phyloP scores from a whole-genome alignment of 2,888 invertebrate genomes.

The Calameuta pallipes region DNA sequence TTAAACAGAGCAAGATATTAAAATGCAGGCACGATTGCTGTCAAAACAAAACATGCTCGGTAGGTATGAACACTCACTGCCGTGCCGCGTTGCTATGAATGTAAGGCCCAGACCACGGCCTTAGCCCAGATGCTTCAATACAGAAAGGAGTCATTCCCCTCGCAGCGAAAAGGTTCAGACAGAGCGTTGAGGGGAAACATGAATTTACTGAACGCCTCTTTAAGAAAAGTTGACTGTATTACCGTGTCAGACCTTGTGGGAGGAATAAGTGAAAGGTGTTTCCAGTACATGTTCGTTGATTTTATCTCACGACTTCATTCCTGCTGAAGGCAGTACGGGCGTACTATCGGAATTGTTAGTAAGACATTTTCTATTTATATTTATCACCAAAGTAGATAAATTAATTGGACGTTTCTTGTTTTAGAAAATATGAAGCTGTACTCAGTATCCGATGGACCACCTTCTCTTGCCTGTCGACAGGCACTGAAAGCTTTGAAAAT shows the following conservation, averaged over 20 bases:
- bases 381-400: background rate
- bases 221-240: background rate
- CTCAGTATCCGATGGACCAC: constrained; percentile 82
- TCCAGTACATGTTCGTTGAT: background rate
- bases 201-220: no score
- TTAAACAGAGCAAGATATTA: no score
- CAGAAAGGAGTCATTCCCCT: no score
- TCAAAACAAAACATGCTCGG: no score
- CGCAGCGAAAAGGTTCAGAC: no score
- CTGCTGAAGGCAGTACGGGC: background rate
- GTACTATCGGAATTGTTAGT: background rate
- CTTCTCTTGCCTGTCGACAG: constrained; percentile 80
- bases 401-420: background rate
- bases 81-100: no score
- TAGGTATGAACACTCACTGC: no score
- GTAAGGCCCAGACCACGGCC: no score
- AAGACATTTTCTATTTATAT: background rate
- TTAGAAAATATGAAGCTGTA: constrained; percentile 73
- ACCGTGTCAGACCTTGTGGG: background rate
- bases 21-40: no score
- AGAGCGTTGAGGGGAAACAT: no score
- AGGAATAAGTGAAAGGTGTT: background rate
- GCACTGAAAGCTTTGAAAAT: constrained; percentile 74
- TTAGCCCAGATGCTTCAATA: no score
- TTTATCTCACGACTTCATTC: background rate